Conservation (phyloP, 2,888 invertebrate genomes). For the Morpho helenor region DNA sequence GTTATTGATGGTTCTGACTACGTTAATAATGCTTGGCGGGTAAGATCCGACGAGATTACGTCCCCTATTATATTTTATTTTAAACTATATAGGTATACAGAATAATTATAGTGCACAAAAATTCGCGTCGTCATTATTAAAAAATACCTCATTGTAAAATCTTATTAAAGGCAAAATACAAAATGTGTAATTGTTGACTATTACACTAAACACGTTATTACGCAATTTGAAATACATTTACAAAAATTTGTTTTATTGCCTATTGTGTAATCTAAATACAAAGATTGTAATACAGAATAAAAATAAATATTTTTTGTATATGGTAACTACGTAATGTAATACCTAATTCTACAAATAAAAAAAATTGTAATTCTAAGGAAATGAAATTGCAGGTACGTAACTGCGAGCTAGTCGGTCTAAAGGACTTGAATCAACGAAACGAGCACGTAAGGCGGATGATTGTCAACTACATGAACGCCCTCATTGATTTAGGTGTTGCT, state of each 20-base stretch:
- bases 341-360: not conserved
- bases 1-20: slow-evolving; percentile 84
- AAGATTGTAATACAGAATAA: not conserved
- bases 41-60: slow-evolving; percentile 35
- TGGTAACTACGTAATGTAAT: not conserved
- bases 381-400: slow-evolving; percentile 79
- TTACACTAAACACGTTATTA: no score
- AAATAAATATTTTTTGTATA: not conserved
- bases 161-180: no score
- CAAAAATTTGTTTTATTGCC: not conserved
- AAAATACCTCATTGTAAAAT: no score
- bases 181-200: no score
- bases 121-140: no score
- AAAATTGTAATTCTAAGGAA: not conserved
- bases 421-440: slow-evolving; percentile 86
- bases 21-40: slow-evolving; percentile 76
- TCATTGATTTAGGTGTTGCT: slow-evolving; percentile 85
- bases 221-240: no score
- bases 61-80: not conserved
- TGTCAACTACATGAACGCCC: slow-evolving; percentile 81
- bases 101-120: no score
- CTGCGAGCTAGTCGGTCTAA: slow-evolving; percentile 87
- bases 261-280: not conserved
- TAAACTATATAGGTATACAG: no score
- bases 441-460: slow-evolving; percentile 84